Evolutionary conservation across 1,140 invertebrate species (phyloP).

Genomic region (Cotesia glomerata): DNA sequence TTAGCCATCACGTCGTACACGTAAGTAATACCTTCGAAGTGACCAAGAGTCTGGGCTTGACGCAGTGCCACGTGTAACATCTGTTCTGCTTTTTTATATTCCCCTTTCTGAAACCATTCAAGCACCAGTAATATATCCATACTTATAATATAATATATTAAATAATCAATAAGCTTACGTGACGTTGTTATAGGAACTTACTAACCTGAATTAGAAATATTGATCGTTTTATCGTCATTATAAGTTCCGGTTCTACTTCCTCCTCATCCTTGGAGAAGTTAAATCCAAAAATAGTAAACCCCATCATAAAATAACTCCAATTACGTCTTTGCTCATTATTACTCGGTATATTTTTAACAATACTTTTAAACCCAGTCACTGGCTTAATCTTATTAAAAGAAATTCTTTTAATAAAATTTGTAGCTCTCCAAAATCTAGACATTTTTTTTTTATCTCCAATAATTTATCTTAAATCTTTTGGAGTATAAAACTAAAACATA

Average conservation of each 20-base stretch:
- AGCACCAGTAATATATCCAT: not conserved
- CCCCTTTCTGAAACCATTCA: slow-evolving; percentile 66
- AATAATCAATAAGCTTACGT: too few species aligned
- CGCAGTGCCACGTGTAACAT: slow-evolving; percentile 82
- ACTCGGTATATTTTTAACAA: too few species aligned
- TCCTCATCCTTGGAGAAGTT: slow-evolving; percentile 59
- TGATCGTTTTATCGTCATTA: slow-evolving; percentile 76
- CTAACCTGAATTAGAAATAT: slow-evolving; percentile 69
- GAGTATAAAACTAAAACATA: too few species aligned
- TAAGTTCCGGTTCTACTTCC: slow-evolving; percentile 72
- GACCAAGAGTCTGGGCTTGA: slow-evolving; percentile 79
- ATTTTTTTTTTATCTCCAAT: not conserved
- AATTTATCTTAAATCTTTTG: not conserved
- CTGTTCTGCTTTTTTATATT: slow-evolving; percentile 83
- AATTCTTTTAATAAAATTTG: not conserved
- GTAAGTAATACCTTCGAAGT: slow-evolving; percentile 80
- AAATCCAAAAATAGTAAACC: slow-evolving; percentile 51
- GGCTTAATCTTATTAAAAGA: not conserved
- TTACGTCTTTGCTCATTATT: too few species aligned
- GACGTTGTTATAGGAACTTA: not conserved
- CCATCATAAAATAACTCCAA: slow-evolving; percentile 9
- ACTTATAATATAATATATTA: not conserved
- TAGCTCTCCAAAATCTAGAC: not conserved
- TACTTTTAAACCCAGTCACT: too few species aligned
- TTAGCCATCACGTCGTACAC: slow-evolving; percentile 92